These are phyloP conservation scores for Plutella xylostella DNA, from an alignment of 2,888 invertebrate genomes.

Conservation along the genomic window DNA sequence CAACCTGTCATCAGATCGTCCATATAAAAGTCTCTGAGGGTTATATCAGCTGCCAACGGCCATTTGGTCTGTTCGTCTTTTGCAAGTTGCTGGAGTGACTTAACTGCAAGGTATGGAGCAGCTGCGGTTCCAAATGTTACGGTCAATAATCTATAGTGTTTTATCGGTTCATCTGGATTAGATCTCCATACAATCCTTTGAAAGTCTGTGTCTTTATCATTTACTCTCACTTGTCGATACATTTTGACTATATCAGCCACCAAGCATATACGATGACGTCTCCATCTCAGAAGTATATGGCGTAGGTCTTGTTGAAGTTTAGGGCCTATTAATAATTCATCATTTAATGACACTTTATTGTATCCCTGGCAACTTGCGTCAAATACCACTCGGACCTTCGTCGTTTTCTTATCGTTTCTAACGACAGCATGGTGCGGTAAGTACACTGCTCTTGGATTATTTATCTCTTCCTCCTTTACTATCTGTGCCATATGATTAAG, in stretches of 20 bases:
- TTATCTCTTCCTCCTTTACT: not conserved
- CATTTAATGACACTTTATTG: slow-evolving; percentile 19
- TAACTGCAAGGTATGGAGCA: slow-evolving; percentile 16
- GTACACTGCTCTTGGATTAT: slow-evolving; percentile 1
- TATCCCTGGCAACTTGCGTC: slow-evolving; percentile 11
- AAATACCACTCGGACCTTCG: slow-evolving; percentile 17
- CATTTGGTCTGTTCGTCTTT: not conserved
- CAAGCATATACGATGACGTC: slow-evolving; percentile 19
- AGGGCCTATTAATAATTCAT: slow-evolving; percentile 20
- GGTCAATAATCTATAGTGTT: slow-evolving; percentile 11
- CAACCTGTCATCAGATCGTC: slow-evolving; percentile 5
- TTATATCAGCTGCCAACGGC: not conserved
- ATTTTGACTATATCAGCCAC: slow-evolving; percentile 23
- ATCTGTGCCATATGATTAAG: slow-evolving; percentile 8
- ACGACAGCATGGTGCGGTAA: slow-evolving; percentile 17
- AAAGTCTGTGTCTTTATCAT: slow-evolving; percentile 17
- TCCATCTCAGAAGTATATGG: slow-evolving; percentile 21
- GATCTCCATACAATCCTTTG: slow-evolving; percentile 20
- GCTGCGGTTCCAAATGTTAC: slow-evolving; percentile 14
- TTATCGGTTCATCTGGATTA: slow-evolving; percentile 7
- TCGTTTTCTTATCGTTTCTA: slow-evolving; percentile 11
- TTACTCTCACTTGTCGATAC: slow-evolving; percentile 22
- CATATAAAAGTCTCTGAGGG: slow-evolving; percentile 1
- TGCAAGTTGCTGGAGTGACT: slow-evolving; percentile 8
- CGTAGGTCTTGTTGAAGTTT: slow-evolving; percentile 21